Evolutionary conservation across 1,140 invertebrate species (phyloP), one percentile per base, ranked within the genome.

Genomic region (Bombus sibiricus): DNA sequence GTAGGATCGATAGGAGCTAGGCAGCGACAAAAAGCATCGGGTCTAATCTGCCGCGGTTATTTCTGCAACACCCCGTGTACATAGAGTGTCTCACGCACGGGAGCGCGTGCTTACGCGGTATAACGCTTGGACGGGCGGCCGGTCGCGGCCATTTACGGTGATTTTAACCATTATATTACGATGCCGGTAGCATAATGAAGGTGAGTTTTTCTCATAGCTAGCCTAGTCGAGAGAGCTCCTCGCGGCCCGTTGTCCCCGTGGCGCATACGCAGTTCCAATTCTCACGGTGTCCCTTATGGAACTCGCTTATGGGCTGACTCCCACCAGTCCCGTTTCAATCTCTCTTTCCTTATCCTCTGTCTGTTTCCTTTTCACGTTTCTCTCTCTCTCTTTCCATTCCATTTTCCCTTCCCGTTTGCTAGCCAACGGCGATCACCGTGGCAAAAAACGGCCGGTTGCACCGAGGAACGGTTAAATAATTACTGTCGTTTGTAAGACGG

Each of bases 101-200:
- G 72, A 62, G 71, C 80, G 74, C 81, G 88, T 86, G 83, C 88
- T 77, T 68, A 62, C 81, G 86, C 81, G 81, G 86, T 80, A 85
- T 86, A 88, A 89, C 72, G 85, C 83, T 34, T 47, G 71, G 43
- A 77, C 83, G 81, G 82, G 81, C 79, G 82, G 76, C 76, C 85
- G 79, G 87, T 86, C 88, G 80, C 88, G 68, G 88, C 92, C 92
- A 92, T 93, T 90, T 93, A 93, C 84, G 92, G 92, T 87, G 83
- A 92, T 92, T 92, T 93, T 92, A 93, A 91, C 89, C 88, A 93
- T 92, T 92, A 93, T 90, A 91, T 93, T 93, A 93, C 92, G 91
- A 93, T 92, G 87, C 90, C 87, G 76, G 88, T 92, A 80, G 92
- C 92, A 93, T 93, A 93, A 93, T 91, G 92, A 93, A 92, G 92